Evolutionary conservation across 1,140 invertebrate species (phyloP), one percentile per base, ranked within the genome.

Genomic region (Drosophila gunungcola): DNA sequence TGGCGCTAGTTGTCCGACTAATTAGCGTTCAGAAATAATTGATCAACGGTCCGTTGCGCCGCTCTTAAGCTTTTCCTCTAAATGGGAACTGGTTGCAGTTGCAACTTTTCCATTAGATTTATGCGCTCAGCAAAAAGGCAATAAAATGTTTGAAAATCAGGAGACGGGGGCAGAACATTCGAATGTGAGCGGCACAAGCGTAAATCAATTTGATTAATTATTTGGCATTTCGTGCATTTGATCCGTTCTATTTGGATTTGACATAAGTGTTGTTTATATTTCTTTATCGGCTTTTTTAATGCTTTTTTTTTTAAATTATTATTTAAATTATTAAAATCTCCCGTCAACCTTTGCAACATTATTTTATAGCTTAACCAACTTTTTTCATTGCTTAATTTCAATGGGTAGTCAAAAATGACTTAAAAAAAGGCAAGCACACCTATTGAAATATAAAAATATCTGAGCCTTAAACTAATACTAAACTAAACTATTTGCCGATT

Each of bases 1-100:
- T 56, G 41, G 39, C 46, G 52, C 16, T 34, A 54, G 45, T 43
- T 62, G 45, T n/a, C 21, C 41, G 52, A 62, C 68, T 85, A 81
- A 85, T 81, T 86, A 86, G 51, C 42, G 45, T 48, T 56, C 39
- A 52, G 57, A 74, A 73, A 80, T 84, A 80, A 84, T 84, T 80
- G 67, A 75, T 68, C 42, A 60, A 77, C 64, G 64, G 46, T 60
- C 38, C 61, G 55, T 21, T 63, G 56, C 43, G 62, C 36, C 46
- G 16, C 36, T 55, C 32, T 64, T 65, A 29, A 49, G 67, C 34
- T 21, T 27, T 56, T 46, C 13, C 51, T 36, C 43, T 54, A 52
- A 61, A 45, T 49, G 49, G 68, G 56, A 73, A 73, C 48, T 54
- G 49, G 46, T 49, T 61, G 69, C 72, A 73, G 42, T 73, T 62